These are phyloP conservation scores for Bergia puertoricense DNA, from an alignment of 92 coral and sea anemone genomes.

Conservation along the genomic window DNA sequence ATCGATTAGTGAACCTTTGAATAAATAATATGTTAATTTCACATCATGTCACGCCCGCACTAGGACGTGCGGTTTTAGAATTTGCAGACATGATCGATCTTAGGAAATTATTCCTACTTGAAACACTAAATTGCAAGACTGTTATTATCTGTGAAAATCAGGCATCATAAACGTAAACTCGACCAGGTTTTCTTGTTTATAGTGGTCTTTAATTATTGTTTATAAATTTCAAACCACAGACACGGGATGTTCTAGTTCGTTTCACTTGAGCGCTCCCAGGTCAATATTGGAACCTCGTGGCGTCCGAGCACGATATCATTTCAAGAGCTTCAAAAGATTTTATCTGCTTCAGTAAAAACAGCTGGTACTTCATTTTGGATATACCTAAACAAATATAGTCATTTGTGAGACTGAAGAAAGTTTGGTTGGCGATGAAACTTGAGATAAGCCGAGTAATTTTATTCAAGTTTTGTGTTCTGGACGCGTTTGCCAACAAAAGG, in stretches of 20 bases:
- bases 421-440: background rate
- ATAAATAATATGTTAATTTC: background rate
- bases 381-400: background rate
- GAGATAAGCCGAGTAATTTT: background rate
- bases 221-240: background rate
- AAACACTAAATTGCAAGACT: background rate
- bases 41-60: background rate
- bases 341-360: too few relatives aligned
- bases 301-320: background rate
- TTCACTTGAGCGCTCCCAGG: background rate
- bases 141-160: background rate
- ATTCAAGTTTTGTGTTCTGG: too few relatives aligned
- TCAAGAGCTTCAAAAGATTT: background rate
- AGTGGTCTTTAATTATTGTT: background rate
- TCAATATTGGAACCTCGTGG: background rate
- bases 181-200: slow-evolving; percentile 8
- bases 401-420: background rate
- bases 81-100: background rate
- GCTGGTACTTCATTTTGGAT: background rate
- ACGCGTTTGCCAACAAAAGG: too few relatives aligned
- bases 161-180: background rate
- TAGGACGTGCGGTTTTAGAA: background rate
- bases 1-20: background rate
- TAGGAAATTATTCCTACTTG: background rate
- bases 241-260: background rate